Evolutionary conservation across 2,797 vertebrate species (phyloP).

Genomic region (Periparus ater): DNA sequence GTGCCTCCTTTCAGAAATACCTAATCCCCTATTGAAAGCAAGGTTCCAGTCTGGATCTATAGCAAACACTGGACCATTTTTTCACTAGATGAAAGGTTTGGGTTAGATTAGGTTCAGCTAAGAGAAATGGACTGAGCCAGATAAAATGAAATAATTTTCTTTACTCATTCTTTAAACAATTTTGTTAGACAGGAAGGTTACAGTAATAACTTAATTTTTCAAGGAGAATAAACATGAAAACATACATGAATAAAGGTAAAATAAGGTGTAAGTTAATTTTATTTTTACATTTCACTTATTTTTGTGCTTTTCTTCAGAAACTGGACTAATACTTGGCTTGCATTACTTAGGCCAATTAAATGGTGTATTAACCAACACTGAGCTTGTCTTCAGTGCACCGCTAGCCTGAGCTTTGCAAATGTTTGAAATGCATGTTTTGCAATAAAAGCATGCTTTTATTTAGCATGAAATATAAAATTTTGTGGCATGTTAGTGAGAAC

Average conservation of each 20-base stretch:
- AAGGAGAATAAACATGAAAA: neutral
- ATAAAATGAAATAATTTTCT: neutral
- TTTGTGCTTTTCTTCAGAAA: neutral
- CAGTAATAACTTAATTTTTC: neutral
- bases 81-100: neutral
- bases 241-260: neutral
- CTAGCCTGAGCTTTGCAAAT: neutral
- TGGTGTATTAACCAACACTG: neutral
- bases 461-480: neutral
- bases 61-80: neutral
- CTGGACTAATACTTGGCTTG: neutral
- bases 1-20: neutral
- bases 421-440: neutral
- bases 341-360: neutral
- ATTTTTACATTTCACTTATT: neutral
- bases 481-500: neutral
- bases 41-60: neutral
- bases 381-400: neutral
- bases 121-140: neutral
- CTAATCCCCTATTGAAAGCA: neutral
- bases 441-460: neutral
- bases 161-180: neutral
- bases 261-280: neutral
- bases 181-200: neutral
- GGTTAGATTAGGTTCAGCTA: neutral